phyloP scores from a whole-genome alignment of 2,113 vertebrate genomes.

The Pampusana beccarii region DNA sequence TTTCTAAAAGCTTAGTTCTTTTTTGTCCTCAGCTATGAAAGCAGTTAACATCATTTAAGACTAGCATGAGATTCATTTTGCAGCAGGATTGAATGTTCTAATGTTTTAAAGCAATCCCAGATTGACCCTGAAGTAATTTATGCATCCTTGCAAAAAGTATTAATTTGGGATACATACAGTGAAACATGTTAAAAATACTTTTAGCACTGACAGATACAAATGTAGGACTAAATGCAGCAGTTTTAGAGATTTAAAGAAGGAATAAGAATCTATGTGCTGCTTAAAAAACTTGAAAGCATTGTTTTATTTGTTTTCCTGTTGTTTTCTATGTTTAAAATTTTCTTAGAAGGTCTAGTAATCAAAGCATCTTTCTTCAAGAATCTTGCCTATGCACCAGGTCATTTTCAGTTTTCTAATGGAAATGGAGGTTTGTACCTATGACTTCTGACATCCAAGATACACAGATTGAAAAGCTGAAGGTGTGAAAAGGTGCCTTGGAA shows the following conservation, averaged over 20 bases:
- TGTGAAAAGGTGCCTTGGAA: neutral
- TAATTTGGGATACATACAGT: neutral
- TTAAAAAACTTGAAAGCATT: neutral
- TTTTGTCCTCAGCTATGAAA: neutral
- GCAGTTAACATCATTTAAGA: neutral
- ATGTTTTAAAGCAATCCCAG: neutral
- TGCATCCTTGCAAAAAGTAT: neutral
- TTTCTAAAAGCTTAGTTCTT: neutral
- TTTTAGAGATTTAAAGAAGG: neutral
- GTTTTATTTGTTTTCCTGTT: neutral
- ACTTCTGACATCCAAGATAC: neutral
- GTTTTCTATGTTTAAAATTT: neutral
- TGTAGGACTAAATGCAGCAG: neutral
- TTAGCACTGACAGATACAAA: neutral
- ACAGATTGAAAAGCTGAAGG: neutral
- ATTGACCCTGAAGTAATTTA: neutral
- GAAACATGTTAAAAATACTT: neutral
- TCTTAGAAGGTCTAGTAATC: neutral
- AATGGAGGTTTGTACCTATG: neutral
- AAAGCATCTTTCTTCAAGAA: neutral
- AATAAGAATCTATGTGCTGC: neutral
- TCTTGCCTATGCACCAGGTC: neutral
- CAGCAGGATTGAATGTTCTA: neutral
- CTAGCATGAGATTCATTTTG: neutral
- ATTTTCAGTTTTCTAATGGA: neutral